Evolutionary conservation across 2,113 vertebrate genomes (phyloP), one percentile per base, ranked within the genome.

Genomic region (Chamaetylas fuelleborni): DNA sequence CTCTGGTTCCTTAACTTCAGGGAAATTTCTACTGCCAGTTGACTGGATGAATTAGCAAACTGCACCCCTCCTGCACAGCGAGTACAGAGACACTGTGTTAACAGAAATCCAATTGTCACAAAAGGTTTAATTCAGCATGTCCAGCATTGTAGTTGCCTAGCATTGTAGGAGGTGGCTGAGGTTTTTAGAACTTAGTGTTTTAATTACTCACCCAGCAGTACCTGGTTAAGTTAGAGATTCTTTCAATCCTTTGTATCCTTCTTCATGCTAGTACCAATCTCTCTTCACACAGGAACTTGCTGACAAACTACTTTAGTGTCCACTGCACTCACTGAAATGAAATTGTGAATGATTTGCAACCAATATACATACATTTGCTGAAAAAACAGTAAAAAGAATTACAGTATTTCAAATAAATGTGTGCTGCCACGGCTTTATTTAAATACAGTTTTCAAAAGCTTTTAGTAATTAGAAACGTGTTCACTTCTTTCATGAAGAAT

Each of bases 81-180:
- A 53, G 22, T 23, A 31, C 12, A 53, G 9, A 6, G 25, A 66
- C 31, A 43, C 7, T 5, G 2, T 2, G 6, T 19, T 36, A 70
- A 45, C 1, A 1, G 34, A 73, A 22, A 66, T 17, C 29, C 33
- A 24, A 6, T 64, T 25, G 22, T 5, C 15, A 79, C 43, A 85
- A 40, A 70, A 40, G 23, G 7, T 29, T n/a, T 48, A 31, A 54
- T 70, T 74, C 38, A 38, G 34, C 47, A 60, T 13, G 15, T 25
- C 31, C 69, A 74, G 4, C 34, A 64, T 0, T 7, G 19, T 17
- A 64, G 33, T 60, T 56, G 19, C 16, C 19, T 85, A n/a, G n/a
- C n/a, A n/a, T n/a, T n/a, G n/a, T n/a, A 83, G 31, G 16, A 78
- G 8, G 1, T 0, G 31, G 15, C 2, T 42, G 24, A 16, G 4